A percentile compares a stretch with the other conserved stretches of the same genome.
phyloP scores from a whole-genome alignment of 2,797 vertebrate genomes.

The Anas capensis region DNA sequence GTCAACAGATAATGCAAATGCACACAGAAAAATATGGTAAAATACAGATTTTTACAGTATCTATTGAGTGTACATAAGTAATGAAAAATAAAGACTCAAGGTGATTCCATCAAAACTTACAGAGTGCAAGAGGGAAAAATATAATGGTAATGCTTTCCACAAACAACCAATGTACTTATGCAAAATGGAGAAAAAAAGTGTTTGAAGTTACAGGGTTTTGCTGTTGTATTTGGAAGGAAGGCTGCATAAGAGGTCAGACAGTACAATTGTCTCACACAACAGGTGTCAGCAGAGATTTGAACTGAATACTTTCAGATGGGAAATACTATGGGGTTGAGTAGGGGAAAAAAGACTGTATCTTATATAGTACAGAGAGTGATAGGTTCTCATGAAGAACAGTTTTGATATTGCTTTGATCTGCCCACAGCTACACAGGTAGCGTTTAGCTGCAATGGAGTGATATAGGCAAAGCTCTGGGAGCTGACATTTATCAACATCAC shows the following conservation, averaged over 20 bases:
- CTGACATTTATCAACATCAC: background rate
- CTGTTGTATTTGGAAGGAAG: background rate
- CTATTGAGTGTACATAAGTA: background rate
- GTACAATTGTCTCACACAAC: background rate
- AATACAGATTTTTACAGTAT: background rate
- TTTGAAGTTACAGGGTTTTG: background rate
- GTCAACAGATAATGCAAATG: background rate
- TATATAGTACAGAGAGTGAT: background rate
- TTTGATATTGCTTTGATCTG: background rate
- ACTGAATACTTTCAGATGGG: background rate
- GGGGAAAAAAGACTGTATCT: background rate
- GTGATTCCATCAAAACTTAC: background rate
- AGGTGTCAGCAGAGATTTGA: background rate
- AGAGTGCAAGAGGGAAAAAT: background rate
- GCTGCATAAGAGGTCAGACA: background rate
- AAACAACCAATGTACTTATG: background rate
- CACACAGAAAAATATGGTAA: background rate
- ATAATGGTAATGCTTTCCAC: background rate
- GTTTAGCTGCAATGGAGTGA: background rate
- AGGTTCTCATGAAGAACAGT: background rate
- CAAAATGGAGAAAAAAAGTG: background rate
- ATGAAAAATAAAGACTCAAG: background rate
- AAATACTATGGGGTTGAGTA: background rate
- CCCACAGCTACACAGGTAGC: background rate
- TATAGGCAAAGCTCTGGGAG: background rate